Evolutionary conservation across 2,797 vertebrate genomes (phyloP).

Genomic region (Cephalopachus bancanus): DNA sequence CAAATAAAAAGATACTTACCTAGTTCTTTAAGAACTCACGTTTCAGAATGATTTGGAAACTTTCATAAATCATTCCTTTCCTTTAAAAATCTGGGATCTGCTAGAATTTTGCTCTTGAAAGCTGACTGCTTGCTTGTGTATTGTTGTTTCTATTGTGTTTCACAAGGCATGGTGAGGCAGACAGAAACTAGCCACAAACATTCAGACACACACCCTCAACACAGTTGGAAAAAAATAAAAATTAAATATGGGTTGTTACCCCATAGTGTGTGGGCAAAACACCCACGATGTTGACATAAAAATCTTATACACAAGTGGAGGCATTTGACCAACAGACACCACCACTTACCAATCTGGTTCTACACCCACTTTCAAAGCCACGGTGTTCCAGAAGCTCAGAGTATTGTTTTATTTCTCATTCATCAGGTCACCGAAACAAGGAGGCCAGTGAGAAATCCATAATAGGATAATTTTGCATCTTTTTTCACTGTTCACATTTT

Average conservation of each 20-base stretch:
- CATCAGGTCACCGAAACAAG: neutral
- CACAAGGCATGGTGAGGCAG: neutral
- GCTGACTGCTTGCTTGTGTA: neutral
- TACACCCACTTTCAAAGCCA: conserved; percentile 69
- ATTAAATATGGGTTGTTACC: conserved; percentile 62
- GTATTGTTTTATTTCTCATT: conserved; percentile 30
- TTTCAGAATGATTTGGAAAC: neutral
- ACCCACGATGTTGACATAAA: conserved; percentile 71
- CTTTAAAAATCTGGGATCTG: neutral
- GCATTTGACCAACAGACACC: conserved; percentile 64
- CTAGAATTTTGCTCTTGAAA: neutral
- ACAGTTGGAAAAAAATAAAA: neutral
- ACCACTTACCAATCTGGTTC: conserved; percentile 73
- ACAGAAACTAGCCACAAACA: conserved; percentile 55
- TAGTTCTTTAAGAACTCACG: neutral
- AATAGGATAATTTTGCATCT: neutral
- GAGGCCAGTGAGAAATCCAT: conserved; percentile 15
- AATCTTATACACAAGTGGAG: conserved; percentile 60
- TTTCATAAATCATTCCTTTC: neutral
- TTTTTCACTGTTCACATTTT: neutral
- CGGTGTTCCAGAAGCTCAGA: neutral
- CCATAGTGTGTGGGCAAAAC: conserved; percentile 75
- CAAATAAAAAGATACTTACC: conserved; percentile 47
- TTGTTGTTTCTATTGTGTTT: neutral
- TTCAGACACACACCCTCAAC: conserved; percentile 64